Evolutionary conservation across 2,888 invertebrate genomes (phyloP).

Genomic region (Apocheima hispidaria): DNA sequence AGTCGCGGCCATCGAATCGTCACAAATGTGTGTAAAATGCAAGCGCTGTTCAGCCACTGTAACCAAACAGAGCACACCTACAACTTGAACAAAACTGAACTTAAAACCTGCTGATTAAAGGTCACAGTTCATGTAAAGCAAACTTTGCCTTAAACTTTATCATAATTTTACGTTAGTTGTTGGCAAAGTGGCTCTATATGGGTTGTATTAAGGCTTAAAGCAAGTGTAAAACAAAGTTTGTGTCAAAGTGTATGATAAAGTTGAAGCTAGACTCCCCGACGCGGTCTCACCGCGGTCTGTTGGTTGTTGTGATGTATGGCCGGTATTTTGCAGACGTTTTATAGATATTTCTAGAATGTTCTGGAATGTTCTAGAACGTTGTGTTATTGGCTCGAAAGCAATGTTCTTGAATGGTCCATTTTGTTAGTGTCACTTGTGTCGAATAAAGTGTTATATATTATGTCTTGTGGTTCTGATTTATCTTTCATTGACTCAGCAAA

Average conservation of each 20-base stretch:
- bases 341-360: constrained; percentile 38
- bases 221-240: constrained; percentile 16
- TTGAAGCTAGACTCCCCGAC: constrained; percentile 45
- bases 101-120: constrained; percentile 11
- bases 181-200: not conserved
- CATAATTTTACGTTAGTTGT: not conserved
- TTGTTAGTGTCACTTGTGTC: constrained; percentile 15
- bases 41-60: constrained; percentile 61
- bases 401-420: constrained; percentile 23
- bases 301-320: constrained; percentile 46
- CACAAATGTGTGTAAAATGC: constrained; percentile 67
- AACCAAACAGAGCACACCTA: constrained; percentile 34
- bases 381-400: constrained; percentile 28
- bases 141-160: constrained; percentile 10
- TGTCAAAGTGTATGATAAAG: constrained; percentile 40
- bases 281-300: constrained; percentile 47
- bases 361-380: constrained; percentile 31
- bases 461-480: not conserved
- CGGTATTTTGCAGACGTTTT: constrained; percentile 43
- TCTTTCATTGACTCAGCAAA: not conserved
- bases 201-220: constrained; percentile 9
- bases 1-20: constrained; percentile 61
- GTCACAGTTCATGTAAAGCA: constrained; percentile 3
- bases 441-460: not conserved
- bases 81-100: constrained; percentile 17